Evolutionary conservation across 2,888 invertebrate species (phyloP), one percentile per base, ranked within the genome.

Genomic region (Parelbella ahira): DNA sequence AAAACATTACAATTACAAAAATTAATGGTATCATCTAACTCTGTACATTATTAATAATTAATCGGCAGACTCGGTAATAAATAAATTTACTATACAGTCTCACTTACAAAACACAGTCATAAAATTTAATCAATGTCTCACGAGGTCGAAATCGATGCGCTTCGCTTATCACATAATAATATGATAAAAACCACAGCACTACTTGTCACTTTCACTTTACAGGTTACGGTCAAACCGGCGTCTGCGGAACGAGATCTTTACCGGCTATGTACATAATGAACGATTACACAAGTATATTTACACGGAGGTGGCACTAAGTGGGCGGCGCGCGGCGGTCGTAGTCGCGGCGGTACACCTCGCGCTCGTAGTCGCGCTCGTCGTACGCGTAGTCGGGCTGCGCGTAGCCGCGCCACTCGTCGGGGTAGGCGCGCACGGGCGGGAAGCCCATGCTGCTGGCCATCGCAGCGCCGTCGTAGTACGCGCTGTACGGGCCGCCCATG

Each of bases 271-370:
- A 83, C 81, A 82, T 55, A 58, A 52, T 61, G 61, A 70, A 70
- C 58, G 68, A 44, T 48, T 46, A 46, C 27, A 37, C 9, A 27
- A 47, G 50, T 58, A 59, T 80, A 82, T 83, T 68, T 83, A 83
- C 83, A 83, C 57, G 37, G 49, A 51, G 51, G 44, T 32, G 41
- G 44, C 48, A 53, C 70, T 78, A 86, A 39, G 90, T 89, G 9
- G 91, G 90, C 20, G 91, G 90, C 45, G 91, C 91, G 51, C 91
- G 88, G 47, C 91, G 82, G 59, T 92, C 92, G 56, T 91, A 91
- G 58, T 92, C 92, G 47, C 91, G 75, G 44, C 91, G 58, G 71
- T 92, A 82, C 54, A 90, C 89, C 49, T 90, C 90, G 25, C 86
- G 78, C 50, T 88, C 88, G 45, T 84, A 87, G 39, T 87, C 90